Conservation (phyloP, 2,797 vertebrate genomes). For the Acipenser oxyrinchus region DNA sequence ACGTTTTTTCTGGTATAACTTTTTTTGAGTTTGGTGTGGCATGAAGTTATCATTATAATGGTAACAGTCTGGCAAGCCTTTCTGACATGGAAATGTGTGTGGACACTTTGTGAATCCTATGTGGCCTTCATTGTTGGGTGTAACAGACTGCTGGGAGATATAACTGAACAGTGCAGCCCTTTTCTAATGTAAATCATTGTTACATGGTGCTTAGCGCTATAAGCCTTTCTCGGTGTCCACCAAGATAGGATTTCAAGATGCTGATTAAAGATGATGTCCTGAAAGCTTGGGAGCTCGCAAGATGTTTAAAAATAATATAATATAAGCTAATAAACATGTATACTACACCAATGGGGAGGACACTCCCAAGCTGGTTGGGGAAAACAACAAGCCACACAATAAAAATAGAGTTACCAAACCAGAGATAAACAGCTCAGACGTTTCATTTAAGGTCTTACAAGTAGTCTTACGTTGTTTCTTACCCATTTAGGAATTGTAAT, state of each 20-base stretch:
- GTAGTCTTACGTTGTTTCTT: too few relatives aligned
- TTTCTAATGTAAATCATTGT: conserved; percentile 46
- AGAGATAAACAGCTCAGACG: too few relatives aligned
- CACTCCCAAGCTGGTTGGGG: too few relatives aligned
- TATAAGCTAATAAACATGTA: conserved; percentile 18
- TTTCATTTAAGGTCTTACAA: too few relatives aligned
- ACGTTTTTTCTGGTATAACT: conserved; percentile 40
- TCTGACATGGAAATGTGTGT: conserved; percentile 41
- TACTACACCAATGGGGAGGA: too few relatives aligned
- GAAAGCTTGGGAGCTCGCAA: conserved; percentile 25
- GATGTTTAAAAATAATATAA: conserved; percentile 51
- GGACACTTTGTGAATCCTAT: conserved; percentile 15
- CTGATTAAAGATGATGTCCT: conserved; percentile 9
- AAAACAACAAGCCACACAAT: too few relatives aligned
- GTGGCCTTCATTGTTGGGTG: conserved; percentile 9
- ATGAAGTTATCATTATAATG: conserved; percentile 41
- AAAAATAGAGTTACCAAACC: too few relatives aligned
- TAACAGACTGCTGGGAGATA: conserved; percentile 24
- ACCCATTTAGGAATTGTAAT: too few relatives aligned
- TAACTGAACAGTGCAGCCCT: conserved; percentile 19
- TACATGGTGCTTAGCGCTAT: conserved; percentile 40
- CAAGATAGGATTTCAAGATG: conserved; percentile 39
- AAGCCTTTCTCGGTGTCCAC: conserved; percentile 31
- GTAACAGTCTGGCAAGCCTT: conserved; percentile 49
- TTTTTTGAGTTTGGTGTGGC: conserved; percentile 48